These are phyloP conservation scores for Ibycter americanus DNA, from an alignment of 2,797 vertebrate genomes.

Conservation along the genomic window DNA sequence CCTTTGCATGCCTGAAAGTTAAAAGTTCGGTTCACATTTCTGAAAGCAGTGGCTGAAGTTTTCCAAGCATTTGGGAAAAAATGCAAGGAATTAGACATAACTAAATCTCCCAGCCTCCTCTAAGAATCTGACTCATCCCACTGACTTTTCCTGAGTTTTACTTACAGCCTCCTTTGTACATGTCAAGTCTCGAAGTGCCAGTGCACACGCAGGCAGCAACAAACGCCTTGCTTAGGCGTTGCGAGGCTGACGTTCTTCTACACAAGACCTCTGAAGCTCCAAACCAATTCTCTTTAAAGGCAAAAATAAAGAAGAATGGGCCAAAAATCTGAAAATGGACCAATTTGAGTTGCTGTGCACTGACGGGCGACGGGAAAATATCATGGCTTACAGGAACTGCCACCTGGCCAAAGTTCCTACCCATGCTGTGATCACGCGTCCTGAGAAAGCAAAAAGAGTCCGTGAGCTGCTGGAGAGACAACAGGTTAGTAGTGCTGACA, in stretches of 20 bases:
- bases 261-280: not conserved
- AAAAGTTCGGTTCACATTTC: not conserved
- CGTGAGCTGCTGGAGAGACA: slow-evolving; percentile 75
- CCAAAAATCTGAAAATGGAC: slow-evolving; percentile 53
- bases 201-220: not conserved
- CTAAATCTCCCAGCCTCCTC: not conserved
- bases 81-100: not conserved
- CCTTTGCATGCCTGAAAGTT: not conserved
- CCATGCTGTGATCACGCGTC: slow-evolving; percentile 85
- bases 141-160: not conserved
- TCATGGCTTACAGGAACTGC: slow-evolving; percentile 72
- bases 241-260: not conserved
- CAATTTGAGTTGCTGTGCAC: slow-evolving; percentile 85
- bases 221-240: not conserved
- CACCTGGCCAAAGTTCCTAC: slow-evolving; percentile 83
- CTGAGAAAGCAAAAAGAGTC: slow-evolving; percentile 72
- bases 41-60: not conserved
- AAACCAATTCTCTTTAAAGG: slow-evolving; percentile 50
- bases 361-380: slow-evolving; percentile 42
- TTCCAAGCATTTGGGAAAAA: not conserved
- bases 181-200: not conserved
- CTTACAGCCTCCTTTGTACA: not conserved
- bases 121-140: not conserved
- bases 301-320: slow-evolving; percentile 66
- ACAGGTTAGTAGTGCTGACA: slow-evolving; percentile 76